These are phyloP conservation scores for Pontoporia blainvillei DNA, from an alignment of 2,113 vertebrate genomes.

Conservation along the genomic window DNA sequence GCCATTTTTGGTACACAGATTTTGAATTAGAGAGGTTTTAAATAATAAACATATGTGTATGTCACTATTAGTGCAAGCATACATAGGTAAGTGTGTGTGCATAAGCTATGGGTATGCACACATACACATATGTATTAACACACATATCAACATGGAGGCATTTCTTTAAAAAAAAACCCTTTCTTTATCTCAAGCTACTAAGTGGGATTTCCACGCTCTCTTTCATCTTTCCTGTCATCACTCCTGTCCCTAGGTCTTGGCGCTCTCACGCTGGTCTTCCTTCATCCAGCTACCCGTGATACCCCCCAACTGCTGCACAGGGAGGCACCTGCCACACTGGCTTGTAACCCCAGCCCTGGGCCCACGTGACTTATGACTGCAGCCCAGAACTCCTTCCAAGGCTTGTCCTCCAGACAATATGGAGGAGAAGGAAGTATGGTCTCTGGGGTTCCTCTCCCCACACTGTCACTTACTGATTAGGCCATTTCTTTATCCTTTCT, in stretches of 20 bases:
- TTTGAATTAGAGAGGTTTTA: neutral
- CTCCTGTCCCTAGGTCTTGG: too few relatives aligned
- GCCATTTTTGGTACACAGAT: neutral
- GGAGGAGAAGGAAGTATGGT: rapidly evolving
- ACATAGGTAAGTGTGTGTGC: rapidly evolving
- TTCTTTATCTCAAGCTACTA: too few relatives aligned
- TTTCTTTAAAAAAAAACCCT: neutral
- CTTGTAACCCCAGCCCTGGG: rapidly evolving
- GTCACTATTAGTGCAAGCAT: neutral
- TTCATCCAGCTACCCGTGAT: rapidly evolving
- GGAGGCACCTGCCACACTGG: neutral
- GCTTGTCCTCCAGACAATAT: neutral
- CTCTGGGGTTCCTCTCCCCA: too few relatives aligned
- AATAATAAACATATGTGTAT: neutral
- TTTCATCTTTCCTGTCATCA: neutral
- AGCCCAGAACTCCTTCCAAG: neutral
- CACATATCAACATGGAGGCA: rapidly evolving
- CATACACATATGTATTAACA: rapidly evolving
- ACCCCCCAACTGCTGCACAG: rapidly evolving
- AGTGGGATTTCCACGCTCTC: rapidly evolving
- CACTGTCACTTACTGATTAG: neutral
- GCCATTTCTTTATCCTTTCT: too few relatives aligned
- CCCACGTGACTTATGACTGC: rapidly evolving
- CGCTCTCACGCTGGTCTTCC: too few relatives aligned
- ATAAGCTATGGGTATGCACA: neutral